Percentiles rank a stretch among this genome's conserved stretches.
Conservation (phyloP, 92 coral and sea anemone species). For the Epizoanthus scotinus region DNA sequence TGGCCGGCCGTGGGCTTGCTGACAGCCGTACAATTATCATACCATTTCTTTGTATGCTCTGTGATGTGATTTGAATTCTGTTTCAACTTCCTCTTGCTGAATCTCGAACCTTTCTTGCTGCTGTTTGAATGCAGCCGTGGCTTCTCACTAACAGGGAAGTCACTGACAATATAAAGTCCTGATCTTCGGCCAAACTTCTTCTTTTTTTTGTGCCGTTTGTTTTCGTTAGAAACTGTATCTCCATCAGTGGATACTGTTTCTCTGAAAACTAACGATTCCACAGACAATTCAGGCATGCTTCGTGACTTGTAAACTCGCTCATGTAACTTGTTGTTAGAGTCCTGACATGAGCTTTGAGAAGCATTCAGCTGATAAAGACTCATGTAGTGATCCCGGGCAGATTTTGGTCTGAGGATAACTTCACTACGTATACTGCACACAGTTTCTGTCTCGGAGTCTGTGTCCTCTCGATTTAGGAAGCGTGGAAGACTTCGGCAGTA, state of each 20-base stretch:
- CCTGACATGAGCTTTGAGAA: conserved; percentile 37
- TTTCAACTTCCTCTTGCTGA: conserved; percentile 55
- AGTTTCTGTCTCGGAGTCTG: conserved; percentile 82
- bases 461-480: conserved; percentile 64
- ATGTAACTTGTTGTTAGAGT: conserved; percentile 15
- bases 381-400: conserved; percentile 73
- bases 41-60: conserved; percentile 81
- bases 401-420: conserved; percentile 61
- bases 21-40: conserved; percentile 72
- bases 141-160: conserved; percentile 64
- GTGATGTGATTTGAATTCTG: conserved; percentile 55
- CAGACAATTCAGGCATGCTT: conserved; percentile 83
- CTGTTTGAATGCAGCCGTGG: conserved; percentile 61
- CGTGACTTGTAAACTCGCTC: conserved; percentile 61
- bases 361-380: conserved; percentile 71
- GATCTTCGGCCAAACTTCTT: conserved; percentile 86
- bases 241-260: conserved; percentile 53
- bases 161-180: conserved; percentile 92
- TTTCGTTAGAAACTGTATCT: conserved; percentile 58
- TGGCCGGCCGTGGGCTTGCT: conserved; percentile 83
- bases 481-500: conserved; percentile 47
- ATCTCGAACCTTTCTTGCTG: conserved; percentile 52
- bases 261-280: conserved; percentile 43
- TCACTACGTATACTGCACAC: conserved; percentile 77
- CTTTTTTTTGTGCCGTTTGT: conserved; percentile 63